Conservation (phyloP, 2,113 vertebrate genomes). For the Oncorhynchus mykiss region DNA sequence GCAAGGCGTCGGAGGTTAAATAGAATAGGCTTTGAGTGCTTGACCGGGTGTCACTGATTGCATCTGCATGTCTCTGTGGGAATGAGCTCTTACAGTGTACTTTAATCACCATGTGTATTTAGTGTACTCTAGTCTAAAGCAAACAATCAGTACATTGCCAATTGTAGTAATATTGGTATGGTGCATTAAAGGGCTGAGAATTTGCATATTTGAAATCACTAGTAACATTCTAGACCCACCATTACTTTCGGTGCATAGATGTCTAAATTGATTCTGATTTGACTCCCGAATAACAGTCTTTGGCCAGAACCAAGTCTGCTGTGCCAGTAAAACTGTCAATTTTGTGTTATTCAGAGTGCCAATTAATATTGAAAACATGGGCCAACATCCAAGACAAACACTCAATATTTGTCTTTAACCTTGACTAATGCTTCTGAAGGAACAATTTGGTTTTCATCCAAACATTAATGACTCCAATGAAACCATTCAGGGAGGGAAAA, state of each 20-base stretch:
- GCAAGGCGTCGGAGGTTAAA: background rate
- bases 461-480: constrained; percentile 1
- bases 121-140: background rate
- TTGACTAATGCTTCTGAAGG: constrained; percentile 9
- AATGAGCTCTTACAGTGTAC: background rate
- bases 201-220: background rate
- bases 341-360: background rate
- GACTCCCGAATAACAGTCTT: background rate
- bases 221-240: background rate
- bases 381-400: background rate
- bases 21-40: background rate
- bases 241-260: background rate
- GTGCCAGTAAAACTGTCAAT: background rate
- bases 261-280: background rate
- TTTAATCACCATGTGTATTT: background rate
- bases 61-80: constrained; percentile 40
- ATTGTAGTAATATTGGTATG: constrained; percentile 15
- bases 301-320: background rate
- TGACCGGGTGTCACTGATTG: constrained; percentile 35
- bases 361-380: constrained; percentile 15
- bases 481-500: background rate
- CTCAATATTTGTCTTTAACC: constrained; percentile 16
- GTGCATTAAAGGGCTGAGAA: background rate
- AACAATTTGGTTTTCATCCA: constrained; percentile 8
- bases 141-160: background rate